A percentile compares a stretch with the other conserved stretches of the same genome.
Evolutionary conservation across 1,140 invertebrate species (phyloP).

Genomic region (Papilio polytes): DNA sequence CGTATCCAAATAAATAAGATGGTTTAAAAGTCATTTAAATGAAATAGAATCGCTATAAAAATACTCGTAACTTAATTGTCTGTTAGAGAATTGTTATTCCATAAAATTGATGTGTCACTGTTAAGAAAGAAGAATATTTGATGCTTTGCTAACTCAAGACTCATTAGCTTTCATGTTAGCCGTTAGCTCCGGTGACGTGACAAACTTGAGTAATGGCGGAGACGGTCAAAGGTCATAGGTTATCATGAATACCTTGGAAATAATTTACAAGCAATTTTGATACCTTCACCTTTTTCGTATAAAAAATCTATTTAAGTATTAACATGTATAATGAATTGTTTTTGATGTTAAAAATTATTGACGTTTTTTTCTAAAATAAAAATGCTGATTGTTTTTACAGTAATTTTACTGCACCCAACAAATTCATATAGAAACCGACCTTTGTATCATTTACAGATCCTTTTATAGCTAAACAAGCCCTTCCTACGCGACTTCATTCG

Average conservation of each 20-base stretch:
- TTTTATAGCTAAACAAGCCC: neutral
- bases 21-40: neutral
- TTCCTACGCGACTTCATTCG: too few species aligned
- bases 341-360: neutral
- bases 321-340: neutral
- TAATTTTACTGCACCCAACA: too few species aligned
- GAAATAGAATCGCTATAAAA: neutral
- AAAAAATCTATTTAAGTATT: conserved; percentile 11
- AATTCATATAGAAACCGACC: too few species aligned
- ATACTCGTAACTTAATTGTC: neutral
- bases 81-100: neutral
- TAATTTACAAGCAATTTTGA: conserved; percentile 37
- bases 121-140: conserved; percentile 31
- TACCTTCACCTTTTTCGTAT: conserved; percentile 19
- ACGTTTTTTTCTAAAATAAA: neutral
- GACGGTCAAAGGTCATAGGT: conserved; percentile 24
- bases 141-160: conserved; percentile 15
- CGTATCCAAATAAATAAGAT: neutral
- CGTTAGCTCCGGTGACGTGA: conserved; percentile 33
- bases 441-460: neutral
- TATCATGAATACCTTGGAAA: conserved; percentile 29
- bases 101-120: conserved; percentile 24
- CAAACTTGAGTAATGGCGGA: conserved; percentile 38
- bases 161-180: conserved; percentile 41
- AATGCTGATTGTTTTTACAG: too few species aligned